Conservation (phyloP, 2,113 vertebrate species). For the Leucosticte australis region DNA sequence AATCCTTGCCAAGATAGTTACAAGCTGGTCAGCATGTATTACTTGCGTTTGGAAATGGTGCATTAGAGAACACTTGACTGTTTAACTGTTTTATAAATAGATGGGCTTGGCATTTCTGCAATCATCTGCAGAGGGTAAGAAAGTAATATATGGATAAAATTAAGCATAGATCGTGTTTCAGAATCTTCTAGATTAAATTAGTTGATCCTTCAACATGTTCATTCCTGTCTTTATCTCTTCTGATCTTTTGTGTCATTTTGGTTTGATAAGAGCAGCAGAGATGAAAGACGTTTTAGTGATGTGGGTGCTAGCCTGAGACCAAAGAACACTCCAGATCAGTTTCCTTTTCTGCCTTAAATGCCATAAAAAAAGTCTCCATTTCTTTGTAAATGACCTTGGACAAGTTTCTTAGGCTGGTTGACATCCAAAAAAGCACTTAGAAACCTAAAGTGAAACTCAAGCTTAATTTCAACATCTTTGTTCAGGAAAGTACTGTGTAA, state of each 20-base stretch:
- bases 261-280: neutral
- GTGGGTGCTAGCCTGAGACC: neutral
- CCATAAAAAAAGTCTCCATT: no score
- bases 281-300: neutral
- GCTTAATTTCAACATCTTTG: neutral
- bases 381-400: neutral
- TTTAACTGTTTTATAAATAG: slow-evolving; percentile 68
- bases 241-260: neutral
- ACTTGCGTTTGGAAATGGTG: slow-evolving; percentile 30
- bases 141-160: slow-evolving; percentile 12
- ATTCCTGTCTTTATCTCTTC: neutral
- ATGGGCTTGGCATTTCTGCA: slow-evolving; percentile 58
- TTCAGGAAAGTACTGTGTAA: neutral
- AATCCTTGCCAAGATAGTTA: slow-evolving; percentile 64
- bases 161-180: neutral
- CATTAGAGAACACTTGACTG: slow-evolving; percentile 40
- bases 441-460: slow-evolving; percentile 13
- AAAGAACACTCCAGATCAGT: neutral
- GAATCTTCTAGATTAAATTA: neutral
- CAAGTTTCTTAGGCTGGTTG: neutral
- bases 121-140: slow-evolving; percentile 44
- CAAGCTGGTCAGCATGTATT: slow-evolving; percentile 49
- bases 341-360: neutral
- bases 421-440: slow-evolving; percentile 54
- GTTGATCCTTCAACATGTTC: neutral